phyloP scores from a whole-genome alignment of 2,113 vertebrate genomes.

The Hydrochoerus hydrochaeris region DNA sequence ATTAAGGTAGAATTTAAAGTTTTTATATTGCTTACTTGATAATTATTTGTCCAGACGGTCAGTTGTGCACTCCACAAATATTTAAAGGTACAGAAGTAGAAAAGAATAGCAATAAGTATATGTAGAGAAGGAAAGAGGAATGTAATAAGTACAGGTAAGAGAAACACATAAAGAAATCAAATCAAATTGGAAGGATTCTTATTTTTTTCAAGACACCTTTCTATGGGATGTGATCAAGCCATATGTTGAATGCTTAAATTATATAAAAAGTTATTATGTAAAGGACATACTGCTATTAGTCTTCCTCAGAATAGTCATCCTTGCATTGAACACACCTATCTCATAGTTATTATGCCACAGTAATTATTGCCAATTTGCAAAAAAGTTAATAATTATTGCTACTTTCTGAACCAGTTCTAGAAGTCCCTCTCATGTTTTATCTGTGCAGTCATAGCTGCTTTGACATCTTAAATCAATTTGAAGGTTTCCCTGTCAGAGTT shows the following conservation, averaged over 20 bases:
- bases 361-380: neutral
- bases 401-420: neutral
- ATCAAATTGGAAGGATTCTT: neutral
- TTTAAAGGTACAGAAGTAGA: neutral
- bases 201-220: neutral
- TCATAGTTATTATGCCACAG: neutral
- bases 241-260: neutral
- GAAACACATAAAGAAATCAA: constrained; percentile 23
- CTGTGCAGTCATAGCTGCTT: neutral
- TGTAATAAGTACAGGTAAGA: neutral
- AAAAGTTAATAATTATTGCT: neutral
- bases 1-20: neutral
- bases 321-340: neutral
- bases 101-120: neutral
- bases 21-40: constrained; percentile 20
- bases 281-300: neutral
- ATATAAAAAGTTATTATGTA: neutral
- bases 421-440: neutral
- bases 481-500: neutral
- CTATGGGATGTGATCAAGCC: neutral
- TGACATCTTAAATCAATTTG: neutral
- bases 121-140: neutral
- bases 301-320: neutral
- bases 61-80: constrained; percentile 10
- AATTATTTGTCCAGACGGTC: constrained; percentile 44